phyloP scores from a whole-genome alignment of 2,888 invertebrate species.

The Macaria notata region DNA sequence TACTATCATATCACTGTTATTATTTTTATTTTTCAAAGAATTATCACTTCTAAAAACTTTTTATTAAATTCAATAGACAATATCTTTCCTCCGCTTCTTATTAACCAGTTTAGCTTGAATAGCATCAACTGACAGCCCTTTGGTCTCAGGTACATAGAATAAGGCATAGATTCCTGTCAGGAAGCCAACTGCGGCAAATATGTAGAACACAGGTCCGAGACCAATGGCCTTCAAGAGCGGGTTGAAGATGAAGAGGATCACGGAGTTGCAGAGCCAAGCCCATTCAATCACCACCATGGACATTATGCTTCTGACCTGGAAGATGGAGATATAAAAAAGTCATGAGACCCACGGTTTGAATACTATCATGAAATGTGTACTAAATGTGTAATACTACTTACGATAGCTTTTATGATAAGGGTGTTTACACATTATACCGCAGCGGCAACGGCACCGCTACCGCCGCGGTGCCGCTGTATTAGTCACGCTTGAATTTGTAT shows the following conservation, averaged over 20 bases:
- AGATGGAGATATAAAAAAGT: no score
- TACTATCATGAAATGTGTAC: no score
- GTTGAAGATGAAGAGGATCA: slow-evolving; percentile 57
- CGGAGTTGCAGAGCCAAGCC: slow-evolving; percentile 56
- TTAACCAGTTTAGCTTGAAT: slow-evolving; percentile 46
- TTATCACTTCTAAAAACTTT: no score
- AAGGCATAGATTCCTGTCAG: slow-evolving; percentile 42
- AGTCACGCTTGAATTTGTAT: no score
- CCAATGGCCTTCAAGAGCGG: slow-evolving; percentile 53
- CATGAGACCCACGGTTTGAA: no score
- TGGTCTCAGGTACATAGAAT: slow-evolving; percentile 55
- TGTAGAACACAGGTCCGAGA: slow-evolving; percentile 56
- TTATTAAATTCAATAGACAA: slow-evolving; percentile 4
- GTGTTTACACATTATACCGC: no score
- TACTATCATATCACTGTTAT: no score
- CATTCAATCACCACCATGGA: slow-evolving; percentile 56
- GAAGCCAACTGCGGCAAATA: slow-evolving; percentile 52
- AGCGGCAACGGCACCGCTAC: no score
- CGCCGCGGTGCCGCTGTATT: no score
- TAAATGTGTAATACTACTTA: no score
- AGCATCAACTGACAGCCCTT: slow-evolving; percentile 48
- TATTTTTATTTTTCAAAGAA: no score
- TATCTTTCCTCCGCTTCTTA: slow-evolving; percentile 24
- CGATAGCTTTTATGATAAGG: no score
- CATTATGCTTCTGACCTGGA: slow-evolving; percentile 54